phyloP scores from a whole-genome alignment of 1,140 invertebrate genomes.

The Polyergus mexicanus region DNA sequence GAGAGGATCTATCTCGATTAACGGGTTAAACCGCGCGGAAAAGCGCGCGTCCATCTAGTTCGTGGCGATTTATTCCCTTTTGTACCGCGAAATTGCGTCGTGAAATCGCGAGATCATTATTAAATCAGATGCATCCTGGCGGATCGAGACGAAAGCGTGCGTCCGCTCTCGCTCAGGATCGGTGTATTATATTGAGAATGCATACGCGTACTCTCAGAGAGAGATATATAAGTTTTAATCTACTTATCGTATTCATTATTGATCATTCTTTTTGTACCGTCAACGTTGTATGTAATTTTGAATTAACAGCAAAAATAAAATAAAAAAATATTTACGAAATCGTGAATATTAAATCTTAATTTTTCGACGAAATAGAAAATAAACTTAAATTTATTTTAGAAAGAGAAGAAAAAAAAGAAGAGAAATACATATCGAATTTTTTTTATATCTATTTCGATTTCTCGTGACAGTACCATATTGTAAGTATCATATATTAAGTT shows the following conservation, averaged over 20 bases:
- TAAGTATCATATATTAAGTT: no score
- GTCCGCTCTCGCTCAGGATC: slow-evolving; percentile 52
- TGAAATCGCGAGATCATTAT: slow-evolving; percentile 59
- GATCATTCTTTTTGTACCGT: not conserved
- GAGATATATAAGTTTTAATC: not conserved
- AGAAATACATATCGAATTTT: not conserved
- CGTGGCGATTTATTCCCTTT: slow-evolving; percentile 50
- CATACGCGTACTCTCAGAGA: not conserved
- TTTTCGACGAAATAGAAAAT: not conserved
- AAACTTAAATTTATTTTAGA: not conserved
- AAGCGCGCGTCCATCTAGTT: slow-evolving; percentile 28
- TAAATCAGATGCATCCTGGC: slow-evolving; percentile 58
- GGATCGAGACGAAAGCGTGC: slow-evolving; percentile 49
- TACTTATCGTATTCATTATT: not conserved
- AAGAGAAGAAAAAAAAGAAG: not conserved
- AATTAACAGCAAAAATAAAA: not conserved
- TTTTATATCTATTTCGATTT: not conserved
- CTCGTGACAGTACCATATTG: not conserved
- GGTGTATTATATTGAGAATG: not conserved
- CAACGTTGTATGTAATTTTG: not conserved
- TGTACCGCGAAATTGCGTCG: slow-evolving; percentile 48
- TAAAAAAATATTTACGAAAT: not conserved
- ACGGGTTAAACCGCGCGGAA: slow-evolving; percentile 45
- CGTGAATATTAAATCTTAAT: not conserved
- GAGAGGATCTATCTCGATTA: slow-evolving; percentile 21